Evolutionary conservation across 2,113 vertebrate genomes (phyloP).

Genomic region (Anas platyrhynchos): DNA sequence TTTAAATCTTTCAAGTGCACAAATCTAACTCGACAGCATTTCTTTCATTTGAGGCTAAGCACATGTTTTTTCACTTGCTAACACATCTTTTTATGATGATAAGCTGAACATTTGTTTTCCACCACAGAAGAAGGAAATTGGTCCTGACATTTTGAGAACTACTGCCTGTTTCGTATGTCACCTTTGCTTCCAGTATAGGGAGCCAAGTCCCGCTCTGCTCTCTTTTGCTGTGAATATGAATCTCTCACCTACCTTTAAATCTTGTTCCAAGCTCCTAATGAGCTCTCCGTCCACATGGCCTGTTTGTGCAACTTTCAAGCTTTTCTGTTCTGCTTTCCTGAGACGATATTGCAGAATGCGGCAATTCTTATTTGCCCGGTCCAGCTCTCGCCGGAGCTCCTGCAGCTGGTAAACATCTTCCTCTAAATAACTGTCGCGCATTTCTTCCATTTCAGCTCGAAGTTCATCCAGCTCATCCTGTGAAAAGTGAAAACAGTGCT

Average conservation of each 20-base stretch:
- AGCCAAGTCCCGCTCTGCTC: background rate
- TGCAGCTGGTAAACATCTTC: constrained; percentile 99
- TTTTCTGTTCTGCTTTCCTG: constrained; percentile 97
- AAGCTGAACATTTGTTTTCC: background rate
- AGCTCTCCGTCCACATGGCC: constrained; percentile 97
- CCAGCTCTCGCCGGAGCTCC: constrained; percentile 95
- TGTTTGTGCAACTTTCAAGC: constrained; percentile 94
- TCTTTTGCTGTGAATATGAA: background rate
- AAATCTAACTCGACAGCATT: background rate
- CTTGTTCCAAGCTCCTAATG: constrained; percentile 93
- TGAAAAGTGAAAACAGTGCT: constrained; percentile 47
- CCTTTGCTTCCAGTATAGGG: background rate
- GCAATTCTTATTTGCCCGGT: constrained; percentile 97
- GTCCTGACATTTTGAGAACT: background rate
- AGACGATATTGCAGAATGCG: constrained; percentile 97
- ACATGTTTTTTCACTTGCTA: background rate
- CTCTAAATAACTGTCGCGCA: constrained; percentile 97
- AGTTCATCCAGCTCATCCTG: constrained; percentile 98
- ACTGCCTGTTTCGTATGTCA: background rate
- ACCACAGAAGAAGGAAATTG: background rate
- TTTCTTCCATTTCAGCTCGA: constrained; percentile 98
- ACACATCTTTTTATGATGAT: background rate
- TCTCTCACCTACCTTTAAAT: constrained; percentile 89
- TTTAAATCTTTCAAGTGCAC: background rate
- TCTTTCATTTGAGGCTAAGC: constrained; percentile 20